Evolutionary conservation across 2,888 invertebrate species (phyloP).

Genomic region (Acanthosepion pharaonis): DNA sequence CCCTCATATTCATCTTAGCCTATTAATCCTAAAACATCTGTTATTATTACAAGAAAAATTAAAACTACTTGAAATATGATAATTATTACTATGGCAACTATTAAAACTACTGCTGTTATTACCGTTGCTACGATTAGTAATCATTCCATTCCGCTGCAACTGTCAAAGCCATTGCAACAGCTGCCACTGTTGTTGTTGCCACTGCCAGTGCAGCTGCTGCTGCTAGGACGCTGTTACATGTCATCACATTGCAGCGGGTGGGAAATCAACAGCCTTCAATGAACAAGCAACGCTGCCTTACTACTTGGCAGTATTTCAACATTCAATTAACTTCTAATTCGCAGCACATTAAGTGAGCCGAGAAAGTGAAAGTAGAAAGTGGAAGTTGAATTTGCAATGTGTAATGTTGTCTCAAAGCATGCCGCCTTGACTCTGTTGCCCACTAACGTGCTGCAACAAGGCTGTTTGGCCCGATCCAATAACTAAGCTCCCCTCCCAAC

Average conservation of each 20-base stretch:
- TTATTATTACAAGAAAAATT: no score
- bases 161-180: background rate
- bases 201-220: background rate
- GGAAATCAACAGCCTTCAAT: background rate
- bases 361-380: background rate
- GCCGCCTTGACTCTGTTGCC: background rate
- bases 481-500: background rate
- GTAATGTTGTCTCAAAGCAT: conserved; percentile 33
- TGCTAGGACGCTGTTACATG: conserved; percentile 33
- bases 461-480: background rate
- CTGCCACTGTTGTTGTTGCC: conserved; percentile 7
- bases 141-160: conserved; percentile 6
- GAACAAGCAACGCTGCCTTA: background rate
- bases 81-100: background rate
- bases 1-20: no score
- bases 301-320: conserved; percentile 33
- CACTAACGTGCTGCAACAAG: background rate
- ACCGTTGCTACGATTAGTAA: conserved; percentile 11
- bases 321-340: conserved; percentile 33
- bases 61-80: no score
- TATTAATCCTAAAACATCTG: no score
- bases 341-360: background rate
- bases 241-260: conserved; percentile 33
- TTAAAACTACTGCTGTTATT: conserved; percentile 9
- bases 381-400: background rate